Base-by-base conservation (phyloP, 2,888 invertebrate species). In the Drosophila conformis region DNA sequence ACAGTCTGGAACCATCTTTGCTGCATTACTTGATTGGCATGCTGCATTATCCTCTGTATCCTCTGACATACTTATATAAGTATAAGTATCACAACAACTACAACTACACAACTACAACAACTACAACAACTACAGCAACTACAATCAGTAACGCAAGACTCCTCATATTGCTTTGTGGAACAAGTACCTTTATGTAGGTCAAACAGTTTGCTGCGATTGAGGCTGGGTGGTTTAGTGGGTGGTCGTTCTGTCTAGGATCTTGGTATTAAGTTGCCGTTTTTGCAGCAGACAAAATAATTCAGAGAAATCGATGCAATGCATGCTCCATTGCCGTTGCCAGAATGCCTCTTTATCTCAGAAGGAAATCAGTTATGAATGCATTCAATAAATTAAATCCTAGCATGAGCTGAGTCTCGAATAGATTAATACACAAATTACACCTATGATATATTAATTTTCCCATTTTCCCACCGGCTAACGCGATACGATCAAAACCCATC, bases 11-110 rank as follows among this genome's bases (percentile, higher is more conserved):
- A 59, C n/a, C 64, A 64, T 67, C 62, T 75, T 63, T 71, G 73
- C 66, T 73, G 81, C 79, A 87, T 84, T 85, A 79, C 83, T 76
- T 85, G 88, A 87, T 87, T 87, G 84, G 86, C 88, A 87, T 83
- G 87, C 87, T 84, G 85, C 80, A 82, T 87, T 80, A 76, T 78
- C 46, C 46, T 61, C 70, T 53, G 29, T 69, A 69, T 68, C 33
- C 53, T 57, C 56, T 62, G 67, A 33, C 82, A 73, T 56, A 76
- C 63, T 65, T 60, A 40, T 21, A 58, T 60, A 58, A 58, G 48
- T 69, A 60, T 60, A 66, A 35, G 21, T 18, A 52, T 8, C 52
- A 27, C 52, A 31, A 62, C 15, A 66, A 54, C 53, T 27, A 25
- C 56, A 73, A 46, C 36, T 18, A 57, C 40, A 13, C 35, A 13